Evolutionary conservation across 2,797 vertebrate genomes (phyloP).

Genomic region (Acanthopagrus latus): DNA sequence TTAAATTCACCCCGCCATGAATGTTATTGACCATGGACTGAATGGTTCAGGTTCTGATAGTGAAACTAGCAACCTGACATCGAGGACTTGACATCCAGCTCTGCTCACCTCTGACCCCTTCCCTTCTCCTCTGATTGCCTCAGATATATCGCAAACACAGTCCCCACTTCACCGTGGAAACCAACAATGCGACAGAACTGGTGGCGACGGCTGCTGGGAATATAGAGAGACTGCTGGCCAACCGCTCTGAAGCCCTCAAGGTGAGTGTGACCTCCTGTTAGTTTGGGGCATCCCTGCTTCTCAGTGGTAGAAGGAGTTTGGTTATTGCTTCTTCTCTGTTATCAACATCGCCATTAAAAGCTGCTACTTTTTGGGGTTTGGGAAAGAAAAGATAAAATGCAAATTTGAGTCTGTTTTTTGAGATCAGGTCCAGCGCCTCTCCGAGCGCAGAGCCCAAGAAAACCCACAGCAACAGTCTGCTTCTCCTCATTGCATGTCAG

Average conservation of each 20-base stretch:
- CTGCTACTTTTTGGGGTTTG: not conserved
- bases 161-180: conserved; percentile 89
- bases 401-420: not conserved
- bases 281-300: not conserved
- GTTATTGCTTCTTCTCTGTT: not conserved
- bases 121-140: conserved; percentile 40
- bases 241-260: conserved; percentile 91
- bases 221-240: conserved; percentile 92
- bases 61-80: not conserved
- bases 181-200: conserved; percentile 91
- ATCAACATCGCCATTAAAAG: not conserved
- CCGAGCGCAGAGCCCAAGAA: conserved; percentile 8
- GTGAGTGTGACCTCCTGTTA: conserved; percentile 81
- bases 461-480: conserved; percentile 56
- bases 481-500: conserved; percentile 63
- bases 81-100: not conserved
- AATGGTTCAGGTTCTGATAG: no score
- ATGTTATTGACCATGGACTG: no score
- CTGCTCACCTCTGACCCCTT: conserved; percentile 21
- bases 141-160: conserved; percentile 81
- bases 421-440: conserved; percentile 22
- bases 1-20: no score
- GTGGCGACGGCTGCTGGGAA: conserved; percentile 92
- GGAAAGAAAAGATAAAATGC: not conserved
- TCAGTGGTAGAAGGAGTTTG: not conserved